Evolutionary conservation across 2,113 vertebrate genomes (phyloP).

Genomic region (Odocoileus virginianus): DNA sequence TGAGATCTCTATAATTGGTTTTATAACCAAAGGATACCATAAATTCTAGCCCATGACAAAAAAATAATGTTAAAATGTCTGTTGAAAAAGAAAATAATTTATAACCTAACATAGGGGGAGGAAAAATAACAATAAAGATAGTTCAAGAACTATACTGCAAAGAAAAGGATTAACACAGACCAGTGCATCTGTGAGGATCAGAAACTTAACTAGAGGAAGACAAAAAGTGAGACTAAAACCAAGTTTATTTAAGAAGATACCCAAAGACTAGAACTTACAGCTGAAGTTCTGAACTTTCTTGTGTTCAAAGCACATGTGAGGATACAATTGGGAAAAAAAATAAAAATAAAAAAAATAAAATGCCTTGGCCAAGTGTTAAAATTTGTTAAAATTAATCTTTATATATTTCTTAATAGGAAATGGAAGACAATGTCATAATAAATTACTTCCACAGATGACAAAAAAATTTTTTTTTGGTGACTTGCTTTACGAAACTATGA

Average conservation of each 20-base stretch:
- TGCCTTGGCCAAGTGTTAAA: background rate
- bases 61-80: background rate
- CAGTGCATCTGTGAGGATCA: background rate
- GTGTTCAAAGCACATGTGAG: background rate
- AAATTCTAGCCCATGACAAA: background rate
- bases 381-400: constrained; percentile 35
- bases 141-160: background rate
- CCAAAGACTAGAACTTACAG: background rate
- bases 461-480: background rate
- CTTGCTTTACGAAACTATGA: background rate
- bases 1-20: background rate
- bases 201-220: background rate
- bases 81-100: background rate
- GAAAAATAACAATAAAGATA: background rate
- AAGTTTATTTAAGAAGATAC: background rate
- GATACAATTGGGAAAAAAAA: background rate
- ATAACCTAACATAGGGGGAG: background rate
- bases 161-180: background rate
- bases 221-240: background rate
- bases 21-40: background rate
- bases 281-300: background rate
- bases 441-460: constrained; percentile 21
- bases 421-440: background rate
- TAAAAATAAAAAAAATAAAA: background rate
- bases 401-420: constrained; percentile 5